These are phyloP conservation scores for Mastomys coucha DNA, from an alignment of 2,113 vertebrate species.

Conservation along the genomic window DNA sequence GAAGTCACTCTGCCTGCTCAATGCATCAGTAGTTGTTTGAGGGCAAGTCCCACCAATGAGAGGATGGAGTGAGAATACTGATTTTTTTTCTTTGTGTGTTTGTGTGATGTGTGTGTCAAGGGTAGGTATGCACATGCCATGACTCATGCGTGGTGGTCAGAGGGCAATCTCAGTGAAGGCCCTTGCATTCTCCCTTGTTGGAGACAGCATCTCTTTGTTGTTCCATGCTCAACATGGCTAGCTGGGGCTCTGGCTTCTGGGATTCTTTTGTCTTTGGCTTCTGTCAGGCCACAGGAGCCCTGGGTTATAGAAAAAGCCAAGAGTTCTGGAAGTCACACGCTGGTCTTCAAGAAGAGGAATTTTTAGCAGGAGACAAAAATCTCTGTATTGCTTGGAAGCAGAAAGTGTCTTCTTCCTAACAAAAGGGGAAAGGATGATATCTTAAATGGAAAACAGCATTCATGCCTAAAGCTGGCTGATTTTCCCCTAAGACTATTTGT, in stretches of 20 bases:
- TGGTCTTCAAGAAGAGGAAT: background rate
- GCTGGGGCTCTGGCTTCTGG: background rate
- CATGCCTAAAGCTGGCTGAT: background rate
- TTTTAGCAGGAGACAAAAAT: constrained; percentile 24
- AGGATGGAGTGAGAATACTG: background rate
- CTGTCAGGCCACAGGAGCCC: too few species aligned
- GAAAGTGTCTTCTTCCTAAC: constrained; percentile 35
- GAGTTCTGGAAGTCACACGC: background rate
- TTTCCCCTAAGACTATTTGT: background rate
- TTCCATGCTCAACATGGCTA: background rate
- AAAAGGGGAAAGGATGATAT: background rate
- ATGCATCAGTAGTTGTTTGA: background rate
- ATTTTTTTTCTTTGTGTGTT: background rate
- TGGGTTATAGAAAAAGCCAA: background rate
- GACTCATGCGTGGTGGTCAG: background rate
- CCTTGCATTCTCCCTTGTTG: too few species aligned
- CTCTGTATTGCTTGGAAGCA: background rate
- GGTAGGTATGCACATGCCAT: background rate
- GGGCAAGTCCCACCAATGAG: background rate
- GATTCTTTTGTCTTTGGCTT: background rate
- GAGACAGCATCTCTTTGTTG: background rate
- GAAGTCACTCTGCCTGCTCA: background rate
- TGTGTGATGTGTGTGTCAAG: background rate
- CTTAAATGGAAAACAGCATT: constrained; percentile 18
- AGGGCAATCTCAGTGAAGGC: background rate